A percentile compares a stretch with the other conserved stretches of the same genome.
These are phyloP conservation scores for Heloderma charlesbogerti DNA, from an alignment of 2,113 vertebrate genomes.

Conservation along the genomic window DNA sequence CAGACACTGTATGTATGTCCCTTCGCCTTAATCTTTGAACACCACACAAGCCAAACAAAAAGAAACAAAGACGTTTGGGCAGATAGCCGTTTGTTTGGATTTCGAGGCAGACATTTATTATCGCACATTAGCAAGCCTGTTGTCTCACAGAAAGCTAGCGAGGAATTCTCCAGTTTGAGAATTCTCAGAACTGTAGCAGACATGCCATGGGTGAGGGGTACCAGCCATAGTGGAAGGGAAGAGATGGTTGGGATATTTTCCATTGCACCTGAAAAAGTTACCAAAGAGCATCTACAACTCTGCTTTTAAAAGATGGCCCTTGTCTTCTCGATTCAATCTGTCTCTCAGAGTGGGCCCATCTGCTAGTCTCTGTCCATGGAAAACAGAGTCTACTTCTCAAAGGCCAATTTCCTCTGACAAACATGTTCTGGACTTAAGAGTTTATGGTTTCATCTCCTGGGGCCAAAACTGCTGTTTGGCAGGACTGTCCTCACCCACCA, in stretches of 20 bases:
- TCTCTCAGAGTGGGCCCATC: background rate
- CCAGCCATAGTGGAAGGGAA: background rate
- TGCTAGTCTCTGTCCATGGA: background rate
- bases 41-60: slow-evolving; percentile 64
- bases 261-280: slow-evolving; percentile 37
- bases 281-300: background rate
- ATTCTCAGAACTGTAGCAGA: background rate
- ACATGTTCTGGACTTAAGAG: background rate
- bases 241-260: background rate
- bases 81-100: slow-evolving; percentile 57
- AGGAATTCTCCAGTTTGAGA: slow-evolving; percentile 44
- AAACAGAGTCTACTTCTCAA: background rate
- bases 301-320: background rate
- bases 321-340: background rate
- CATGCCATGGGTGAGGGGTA: background rate
- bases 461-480: background rate
- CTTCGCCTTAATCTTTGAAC: slow-evolving; percentile 54
- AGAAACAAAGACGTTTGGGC: slow-evolving; percentile 47
- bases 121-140: slow-evolving; percentile 27
- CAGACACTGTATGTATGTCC: slow-evolving; percentile 36
- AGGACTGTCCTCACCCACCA: background rate
- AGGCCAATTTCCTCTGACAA: background rate
- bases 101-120: slow-evolving; percentile 29
- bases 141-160: slow-evolving; percentile 34
- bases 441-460: background rate